phyloP scores from a whole-genome alignment of 2,113 vertebrate genomes.

The Phocoena phocoena region DNA sequence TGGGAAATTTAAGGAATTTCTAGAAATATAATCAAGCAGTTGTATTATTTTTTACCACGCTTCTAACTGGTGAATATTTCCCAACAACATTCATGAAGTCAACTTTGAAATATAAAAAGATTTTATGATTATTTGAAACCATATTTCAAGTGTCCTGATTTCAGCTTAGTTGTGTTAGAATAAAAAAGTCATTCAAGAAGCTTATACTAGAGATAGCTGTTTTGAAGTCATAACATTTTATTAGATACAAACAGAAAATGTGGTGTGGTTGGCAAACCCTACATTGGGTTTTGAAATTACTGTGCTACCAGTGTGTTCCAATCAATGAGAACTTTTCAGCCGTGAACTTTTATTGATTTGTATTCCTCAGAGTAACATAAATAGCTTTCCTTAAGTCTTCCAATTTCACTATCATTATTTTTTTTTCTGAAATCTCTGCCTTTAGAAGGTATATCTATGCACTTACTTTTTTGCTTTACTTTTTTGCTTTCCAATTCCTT shows the following conservation, averaged over 20 bases:
- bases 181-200: slow-evolving; percentile 76
- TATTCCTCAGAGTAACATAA: slow-evolving; percentile 80
- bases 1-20: background rate
- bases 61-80: slow-evolving; percentile 30
- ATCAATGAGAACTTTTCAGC: slow-evolving; percentile 91
- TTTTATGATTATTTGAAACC: slow-evolving; percentile 59
- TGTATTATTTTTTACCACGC: slow-evolving; percentile 33
- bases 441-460: slow-evolving; percentile 77
- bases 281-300: slow-evolving; percentile 84
- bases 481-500: slow-evolving; percentile 42
- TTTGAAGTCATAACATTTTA: slow-evolving; percentile 83
- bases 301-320: slow-evolving; percentile 89
- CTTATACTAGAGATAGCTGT: slow-evolving; percentile 61
- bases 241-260: slow-evolving; percentile 80
- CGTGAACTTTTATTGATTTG: slow-evolving; percentile 91
- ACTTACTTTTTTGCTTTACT: slow-evolving; percentile 67
- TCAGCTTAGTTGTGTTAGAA: slow-evolving; percentile 66
- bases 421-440: slow-evolving; percentile 74
- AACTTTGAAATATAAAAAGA: slow-evolving; percentile 35
- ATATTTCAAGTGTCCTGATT: slow-evolving; percentile 60
- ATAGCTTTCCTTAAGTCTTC: slow-evolving; percentile 82
- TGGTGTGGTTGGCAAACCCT: slow-evolving; percentile 81
- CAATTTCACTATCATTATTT: slow-evolving; percentile 79
- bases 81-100: background rate
- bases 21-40: background rate